Evolutionary conservation across 1,140 invertebrate genomes (phyloP), one percentile per base, ranked within the genome.

Genomic region (Steinernema khuongi): DNA sequence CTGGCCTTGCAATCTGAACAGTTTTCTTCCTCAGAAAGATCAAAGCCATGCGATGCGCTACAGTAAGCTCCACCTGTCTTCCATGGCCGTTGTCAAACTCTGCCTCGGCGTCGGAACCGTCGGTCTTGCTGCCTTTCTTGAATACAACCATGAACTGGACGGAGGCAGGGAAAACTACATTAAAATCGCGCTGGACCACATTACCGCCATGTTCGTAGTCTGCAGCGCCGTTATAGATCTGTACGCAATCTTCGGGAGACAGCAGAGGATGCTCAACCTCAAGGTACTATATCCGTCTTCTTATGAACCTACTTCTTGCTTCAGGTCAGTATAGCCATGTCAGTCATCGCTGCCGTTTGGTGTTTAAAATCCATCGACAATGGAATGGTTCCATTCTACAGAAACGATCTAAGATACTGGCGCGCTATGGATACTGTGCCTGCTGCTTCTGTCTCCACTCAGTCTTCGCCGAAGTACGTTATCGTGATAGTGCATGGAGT

Each of bases 291-390:
- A 18, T 1, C 19, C 17, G 7, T 70, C 2, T 11, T 0, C 18
- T 31, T 22, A 32, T n/a, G 19, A 73, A 73, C 32, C 26, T 43
- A 30, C 33, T 68, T 11, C 11, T 11, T 60, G 26, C 31, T 72
- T 44, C 66, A 81, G 81, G 81, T 81, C 26, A 75, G 81, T 68
- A 71, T 84, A 26, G 82, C 78, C 17, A 66, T 84, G n/a, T 83
- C 82, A 29, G 67, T 85, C 33, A 68, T 85, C 28, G 75, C 84
- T 30, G 81, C 81, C 17, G 79, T 82, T 2, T 84, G 83, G 83
- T 81, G 78, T 26, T 22, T 85, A 26, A 84, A 85, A 74, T 70
- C 82, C 29, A 80, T 84, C 11, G 83, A 84, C 68, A 79, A 84
- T 71, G 79, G 78, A 26, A 81, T 81, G 26, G 80, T 79, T 70